Base-by-base conservation (phyloP, 2,113 vertebrate species). In the Microtus pennsylvanicus region DNA sequence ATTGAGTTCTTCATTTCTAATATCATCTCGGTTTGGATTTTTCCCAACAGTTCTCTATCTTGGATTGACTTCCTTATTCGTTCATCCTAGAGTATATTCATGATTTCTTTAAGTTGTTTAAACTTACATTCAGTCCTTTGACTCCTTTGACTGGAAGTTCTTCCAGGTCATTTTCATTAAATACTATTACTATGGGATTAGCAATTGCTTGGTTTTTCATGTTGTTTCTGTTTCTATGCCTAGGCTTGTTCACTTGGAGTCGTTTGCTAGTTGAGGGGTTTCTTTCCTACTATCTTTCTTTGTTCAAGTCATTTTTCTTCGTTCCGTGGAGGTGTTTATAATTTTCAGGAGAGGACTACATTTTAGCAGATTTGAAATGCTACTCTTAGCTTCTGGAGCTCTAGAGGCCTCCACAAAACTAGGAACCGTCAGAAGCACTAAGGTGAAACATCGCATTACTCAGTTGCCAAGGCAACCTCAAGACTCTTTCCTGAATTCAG, bases 331-430 rank as follows among this genome's bases (percentile, higher is more conserved):
- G 24, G 24, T 45, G 2, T 85, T 65, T 33, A 85, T 65, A 85
- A 30, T 45, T 26, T 85, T 85, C 38, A 47, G 16, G 16, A 17
- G 38, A 85, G 26, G 38, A 47, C 58, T 85, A 30, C 3, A 85
- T 45, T 45, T 85, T 45, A 65, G 58, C 30, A 67, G 26, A 47
- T 67, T 45, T 85, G 61, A 67, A 42, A 17, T 65, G n/a, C 19
- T n/a, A 21, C 70, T 72, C 19, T 72, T 72, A 72, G 70, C 19
- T 72, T 72, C 69, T n/a, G 35, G 69, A 72, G 35, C 35, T 81
- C 47, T 95, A 10, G 21, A 93, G 93, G 70, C 38, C 90, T 94
- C 63, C 55, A 91, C 24, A 61, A 85, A 85, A 95, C 35, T 63
- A 88, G 50, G 19, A 93, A 90, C 82, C 45, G 58, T 65, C 63